A percentile compares a stretch with the other conserved stretches of the same genome.
Conservation (phyloP, 2,888 invertebrate species). For the Zygothrica quintamaculata region DNA sequence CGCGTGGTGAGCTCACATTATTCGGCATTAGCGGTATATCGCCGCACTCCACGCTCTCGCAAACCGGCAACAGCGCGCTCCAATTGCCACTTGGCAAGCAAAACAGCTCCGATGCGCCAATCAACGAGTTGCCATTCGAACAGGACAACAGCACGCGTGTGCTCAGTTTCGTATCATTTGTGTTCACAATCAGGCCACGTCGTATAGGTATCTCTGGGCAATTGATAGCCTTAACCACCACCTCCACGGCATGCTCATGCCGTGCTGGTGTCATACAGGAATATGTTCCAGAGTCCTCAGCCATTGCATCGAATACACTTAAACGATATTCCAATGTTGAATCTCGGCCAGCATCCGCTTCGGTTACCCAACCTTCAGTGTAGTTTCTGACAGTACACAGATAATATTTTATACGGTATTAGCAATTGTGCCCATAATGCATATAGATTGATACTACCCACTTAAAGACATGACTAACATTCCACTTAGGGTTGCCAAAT, state of each 20-base stretch:
- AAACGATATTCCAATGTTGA: slow-evolving; percentile 91
- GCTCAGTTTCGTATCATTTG: slow-evolving; percentile 90
- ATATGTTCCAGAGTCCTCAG: slow-evolving; percentile 93
- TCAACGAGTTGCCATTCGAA: slow-evolving; percentile 91
- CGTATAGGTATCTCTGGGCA: slow-evolving; percentile 90
- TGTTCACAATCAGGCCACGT: slow-evolving; percentile 90
- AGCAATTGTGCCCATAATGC: not conserved
- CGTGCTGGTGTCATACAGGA: slow-evolving; percentile 94
- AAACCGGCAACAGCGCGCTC: slow-evolving; percentile 92
- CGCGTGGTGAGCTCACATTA: slow-evolving; percentile 88
- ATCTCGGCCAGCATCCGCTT: slow-evolving; percentile 90
- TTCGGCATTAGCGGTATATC: slow-evolving; percentile 87
- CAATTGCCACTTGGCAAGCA: slow-evolving; percentile 95
- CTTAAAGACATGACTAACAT: slow-evolving; percentile 88
- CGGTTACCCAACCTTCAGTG: slow-evolving; percentile 92
- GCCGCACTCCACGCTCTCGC: slow-evolving; percentile 94
- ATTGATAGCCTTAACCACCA: slow-evolving; percentile 92
- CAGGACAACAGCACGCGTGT: slow-evolving; percentile 90
- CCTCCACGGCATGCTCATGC: slow-evolving; percentile 91
- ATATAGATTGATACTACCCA: slow-evolving; percentile 48
- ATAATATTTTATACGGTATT: not conserved
- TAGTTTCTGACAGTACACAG: slow-evolving; percentile 86
- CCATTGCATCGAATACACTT: slow-evolving; percentile 91
- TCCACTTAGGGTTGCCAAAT: slow-evolving; percentile 94
- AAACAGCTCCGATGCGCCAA: slow-evolving; percentile 89